phyloP scores from a whole-genome alignment of 2,888 invertebrate species.

The Temnothorax rugatulus region DNA sequence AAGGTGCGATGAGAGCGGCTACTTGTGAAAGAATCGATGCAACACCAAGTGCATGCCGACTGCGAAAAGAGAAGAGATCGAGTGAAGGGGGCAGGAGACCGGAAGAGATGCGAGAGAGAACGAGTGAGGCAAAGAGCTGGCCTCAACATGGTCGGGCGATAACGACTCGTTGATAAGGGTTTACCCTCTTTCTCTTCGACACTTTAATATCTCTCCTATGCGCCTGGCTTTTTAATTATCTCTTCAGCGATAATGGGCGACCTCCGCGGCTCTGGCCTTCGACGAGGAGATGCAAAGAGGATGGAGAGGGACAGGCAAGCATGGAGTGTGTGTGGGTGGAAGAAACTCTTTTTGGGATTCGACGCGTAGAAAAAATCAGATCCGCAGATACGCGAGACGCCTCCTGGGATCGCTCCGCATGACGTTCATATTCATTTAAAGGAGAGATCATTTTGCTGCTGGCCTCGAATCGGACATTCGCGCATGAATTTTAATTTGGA shows the following conservation, averaged over 20 bases:
- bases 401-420: constrained; percentile 39
- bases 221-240: constrained; percentile 83
- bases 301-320: constrained; percentile 40
- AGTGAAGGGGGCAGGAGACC: constrained; percentile 21
- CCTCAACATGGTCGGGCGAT: constrained; percentile 77
- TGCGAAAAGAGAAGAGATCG: constrained; percentile 1
- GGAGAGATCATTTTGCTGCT: not conserved
- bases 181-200: constrained; percentile 69
- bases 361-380: constrained; percentile 65
- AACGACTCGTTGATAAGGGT: constrained; percentile 84
- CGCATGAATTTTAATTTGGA: not conserved
- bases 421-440: constrained; percentile 16
- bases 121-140: constrained; percentile 66
- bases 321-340: no score
- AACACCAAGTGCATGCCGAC: constrained; percentile 3
- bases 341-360: constrained; percentile 68
- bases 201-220: constrained; percentile 77
- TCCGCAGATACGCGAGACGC: constrained; percentile 61
- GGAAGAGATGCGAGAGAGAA: constrained; percentile 39
- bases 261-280: constrained; percentile 76
- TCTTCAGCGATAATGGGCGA: constrained; percentile 81
- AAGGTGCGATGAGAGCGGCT: not conserved
- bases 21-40: constrained; percentile 48
- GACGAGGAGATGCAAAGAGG: constrained; percentile 78
- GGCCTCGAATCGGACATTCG: not conserved